Conservation (phyloP, 2,113 vertebrate genomes). For the Athene noctua region DNA sequence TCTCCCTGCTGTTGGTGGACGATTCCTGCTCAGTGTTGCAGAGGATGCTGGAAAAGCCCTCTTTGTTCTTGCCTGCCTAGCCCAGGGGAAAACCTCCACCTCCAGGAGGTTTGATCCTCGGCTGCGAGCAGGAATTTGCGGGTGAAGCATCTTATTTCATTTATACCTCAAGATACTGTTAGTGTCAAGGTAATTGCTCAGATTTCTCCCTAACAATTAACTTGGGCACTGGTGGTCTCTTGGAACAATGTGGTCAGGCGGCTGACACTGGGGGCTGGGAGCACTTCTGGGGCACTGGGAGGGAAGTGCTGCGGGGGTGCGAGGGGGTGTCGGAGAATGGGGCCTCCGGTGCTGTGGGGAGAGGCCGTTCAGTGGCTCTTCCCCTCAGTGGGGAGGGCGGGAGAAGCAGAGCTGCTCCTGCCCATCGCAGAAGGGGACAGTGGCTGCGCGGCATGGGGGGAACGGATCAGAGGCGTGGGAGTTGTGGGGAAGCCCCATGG, state of each 20-base stretch:
- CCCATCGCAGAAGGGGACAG: fast-evolving
- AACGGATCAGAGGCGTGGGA: not conserved
- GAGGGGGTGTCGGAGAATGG: fast-evolving
- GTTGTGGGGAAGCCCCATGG: not conserved
- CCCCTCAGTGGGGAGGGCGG: not conserved
- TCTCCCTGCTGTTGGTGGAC: not conserved
- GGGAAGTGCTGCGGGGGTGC: not conserved
- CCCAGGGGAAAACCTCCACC: not conserved
- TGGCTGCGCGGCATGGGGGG: fast-evolving
- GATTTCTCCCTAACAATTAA: not conserved
- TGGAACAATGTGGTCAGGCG: not conserved
- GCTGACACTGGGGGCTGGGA: not conserved
- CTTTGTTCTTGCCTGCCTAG: not conserved
- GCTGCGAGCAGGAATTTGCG: not conserved
- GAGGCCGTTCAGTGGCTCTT: fast-evolving
- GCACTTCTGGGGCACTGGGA: fast-evolving
- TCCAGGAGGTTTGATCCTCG: not conserved
- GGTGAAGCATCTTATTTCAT: not conserved
- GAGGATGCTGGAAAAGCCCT: not conserved
- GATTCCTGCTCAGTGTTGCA: not conserved
- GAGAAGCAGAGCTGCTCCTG: not conserved
- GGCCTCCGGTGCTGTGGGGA: not conserved
- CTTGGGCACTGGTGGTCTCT: conserved; percentile 1
- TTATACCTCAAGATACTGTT: conserved; percentile 46
- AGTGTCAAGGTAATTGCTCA: not conserved